Conservation (phyloP, 2,888 invertebrate species). For the Lumbricus terrestris region DNA sequence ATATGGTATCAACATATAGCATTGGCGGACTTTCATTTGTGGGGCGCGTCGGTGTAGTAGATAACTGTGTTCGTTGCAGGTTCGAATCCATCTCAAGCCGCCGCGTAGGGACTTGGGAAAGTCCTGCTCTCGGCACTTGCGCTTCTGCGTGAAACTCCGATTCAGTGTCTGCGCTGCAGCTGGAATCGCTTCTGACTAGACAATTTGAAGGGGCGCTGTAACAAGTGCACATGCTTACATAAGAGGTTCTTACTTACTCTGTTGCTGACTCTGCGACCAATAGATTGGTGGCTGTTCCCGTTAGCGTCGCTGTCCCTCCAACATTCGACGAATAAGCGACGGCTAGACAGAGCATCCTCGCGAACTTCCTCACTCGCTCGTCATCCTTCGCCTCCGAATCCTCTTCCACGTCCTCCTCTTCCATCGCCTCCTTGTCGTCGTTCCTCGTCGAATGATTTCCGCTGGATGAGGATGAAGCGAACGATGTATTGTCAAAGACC, state of each 20-base stretch:
- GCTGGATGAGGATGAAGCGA: background rate
- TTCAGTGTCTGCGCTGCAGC: no score
- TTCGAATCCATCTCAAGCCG: no score
- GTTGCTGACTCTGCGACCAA: conserved; percentile 56
- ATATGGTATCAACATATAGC: no score
- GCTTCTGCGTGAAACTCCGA: no score
- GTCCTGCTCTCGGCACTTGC: no score
- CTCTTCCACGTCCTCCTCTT: background rate
- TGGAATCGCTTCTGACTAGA: no score
- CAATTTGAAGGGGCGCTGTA: no score
- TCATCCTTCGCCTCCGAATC: conserved; percentile 6
- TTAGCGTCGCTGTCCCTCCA: conserved; percentile 59
- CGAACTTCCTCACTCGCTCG: conserved; percentile 30
- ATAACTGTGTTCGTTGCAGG: no score
- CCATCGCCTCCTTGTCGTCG: background rate
- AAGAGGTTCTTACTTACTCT: conserved; percentile 31
- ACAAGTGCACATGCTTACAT: no score
- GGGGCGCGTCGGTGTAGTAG: no score
- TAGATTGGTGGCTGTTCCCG: conserved; percentile 59
- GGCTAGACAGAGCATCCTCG: conserved; percentile 46
- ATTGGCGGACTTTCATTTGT: no score
- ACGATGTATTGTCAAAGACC: background rate
- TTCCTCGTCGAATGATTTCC: background rate
- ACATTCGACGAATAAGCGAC: conserved; percentile 53
- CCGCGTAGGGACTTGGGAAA: no score